Evolutionary conservation across 1,140 invertebrate genomes (phyloP), one percentile per base, ranked within the genome.

Genomic region (Penaeus vannamei): DNA sequence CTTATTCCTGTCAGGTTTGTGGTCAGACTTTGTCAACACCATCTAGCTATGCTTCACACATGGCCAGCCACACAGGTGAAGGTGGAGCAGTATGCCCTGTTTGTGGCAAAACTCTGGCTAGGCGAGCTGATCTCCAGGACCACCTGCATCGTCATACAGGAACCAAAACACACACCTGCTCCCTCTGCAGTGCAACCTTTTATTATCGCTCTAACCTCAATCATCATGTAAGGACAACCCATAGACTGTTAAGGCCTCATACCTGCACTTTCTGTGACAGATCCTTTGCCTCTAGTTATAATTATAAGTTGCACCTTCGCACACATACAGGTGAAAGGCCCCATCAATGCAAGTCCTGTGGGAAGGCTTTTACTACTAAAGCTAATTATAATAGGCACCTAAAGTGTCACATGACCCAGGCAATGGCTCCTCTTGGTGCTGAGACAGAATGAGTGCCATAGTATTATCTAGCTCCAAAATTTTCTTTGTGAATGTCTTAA

Each of bases 271-370:
- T 95, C 90, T 99, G 98, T 92, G 96, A 96, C 64, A 99, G 98
- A 93, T 95, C 96, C 76, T 99, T 99, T 93, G 97, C 97, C 4
- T 94, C 98, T 46, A 97, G 97, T 0, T 99, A 98, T 97, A 93
- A 98, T 1, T 94, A 99, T 5, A 97, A 98, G 92, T 97, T 97
- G 19, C 98, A 97, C 92, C 97, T 97, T 84, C 94, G 96, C 62
- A 97, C 96, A 1, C 97, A 97, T 92, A 97, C 96, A 79, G 96
- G 98, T 20, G 97, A 98, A 92, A 98, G 98, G 92, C 98, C 98
- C 0, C 99, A 98, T 93, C 96, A 96, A 90, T 99, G 98, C 92
- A 94, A 94, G 29, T 96, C 97, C 53, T 99, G 98, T 93, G 95
- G 95, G 87, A 98, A 98, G 93, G 97, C 97, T 0, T 99, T 99